Evolutionary conservation across 2,113 vertebrate species (phyloP), one percentile per base, ranked within the genome.

Genomic region (Sterrhoptilus dennistouni): DNA sequence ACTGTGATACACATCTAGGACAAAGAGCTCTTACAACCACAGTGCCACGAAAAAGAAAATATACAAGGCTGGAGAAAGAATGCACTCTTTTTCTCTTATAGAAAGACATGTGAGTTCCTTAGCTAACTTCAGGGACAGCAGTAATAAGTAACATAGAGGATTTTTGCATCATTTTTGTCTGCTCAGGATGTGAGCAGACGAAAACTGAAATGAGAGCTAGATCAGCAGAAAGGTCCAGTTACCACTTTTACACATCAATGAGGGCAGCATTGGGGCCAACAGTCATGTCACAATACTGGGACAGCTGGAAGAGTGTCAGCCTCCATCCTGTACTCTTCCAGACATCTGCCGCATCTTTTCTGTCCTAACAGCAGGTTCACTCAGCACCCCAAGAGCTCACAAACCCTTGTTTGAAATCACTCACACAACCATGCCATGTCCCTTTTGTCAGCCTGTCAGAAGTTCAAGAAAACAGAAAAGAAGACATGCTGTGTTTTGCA

Each of bases 341-440:
- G 81, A 56, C n/a, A 79, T 81, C 38, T 95, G 71, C 70, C 80
- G 14, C 25, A 33, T 81, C 49, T 60, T 82, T 82, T 79, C 47
- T 90, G 49, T 33, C 42, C 16, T 57, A 40, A 61, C 40, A 95
- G 66, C 27, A 85, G 74, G 74, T 83, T 57, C 29, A 15, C 35
- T 70, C 25, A 56, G 19, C 28, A 49, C 38, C 31, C 71, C 31
- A 12, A 42, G 69, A 89, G 35, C 36, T 82, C 72, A 47, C 28
- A 83, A 71, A 49, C 17, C 14, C 24, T 28, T 68, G 17, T 52
- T 70, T 64, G 33, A 63, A 78, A 44, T 84, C 53, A 71, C 2
- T 5, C n/a, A 29, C 0, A 1, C 38, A 80, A 29, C 25, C 21
- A 35, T 91, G n/a, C 22, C 35, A 4, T 12, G 31, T 31, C 33